A percentile compares a stretch with the other conserved stretches of the same genome.
Evolutionary conservation across 2,888 invertebrate genomes (phyloP).

Genomic region (Eupelmus urozonus): DNA sequence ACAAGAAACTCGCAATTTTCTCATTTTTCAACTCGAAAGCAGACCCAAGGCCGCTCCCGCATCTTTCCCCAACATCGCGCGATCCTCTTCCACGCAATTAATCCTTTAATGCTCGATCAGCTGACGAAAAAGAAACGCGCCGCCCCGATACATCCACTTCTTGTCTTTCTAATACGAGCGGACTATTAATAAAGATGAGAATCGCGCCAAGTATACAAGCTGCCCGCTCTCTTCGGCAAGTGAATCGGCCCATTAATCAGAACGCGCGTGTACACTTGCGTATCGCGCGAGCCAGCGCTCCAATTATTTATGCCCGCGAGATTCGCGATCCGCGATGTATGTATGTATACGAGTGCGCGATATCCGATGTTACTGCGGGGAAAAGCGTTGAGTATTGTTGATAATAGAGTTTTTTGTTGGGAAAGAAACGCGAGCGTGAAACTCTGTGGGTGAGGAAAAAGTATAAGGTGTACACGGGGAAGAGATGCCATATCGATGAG

Average conservation of each 20-base stretch:
- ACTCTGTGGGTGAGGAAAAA: too few species aligned
- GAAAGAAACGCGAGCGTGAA: too few species aligned
- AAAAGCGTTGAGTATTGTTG: too few species aligned
- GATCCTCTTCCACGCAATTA: neutral
- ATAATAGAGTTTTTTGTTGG: too few species aligned
- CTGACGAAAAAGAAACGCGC: neutral
- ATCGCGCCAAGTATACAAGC: constrained; percentile 18
- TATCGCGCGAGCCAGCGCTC: constrained; percentile 8
- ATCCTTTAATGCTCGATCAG: neutral
- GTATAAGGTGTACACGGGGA: too few species aligned
- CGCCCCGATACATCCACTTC: neutral
- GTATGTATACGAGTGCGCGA: neutral
- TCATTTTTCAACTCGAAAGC: too few species aligned
- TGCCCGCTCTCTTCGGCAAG: constrained; percentile 8
- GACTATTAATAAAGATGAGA: constrained; percentile 34
- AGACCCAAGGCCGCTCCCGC: neutral
- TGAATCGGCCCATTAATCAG: constrained; percentile 29
- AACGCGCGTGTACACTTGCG: neutral
- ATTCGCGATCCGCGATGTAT: neutral
- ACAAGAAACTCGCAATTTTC: too few species aligned
- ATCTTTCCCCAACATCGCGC: neutral
- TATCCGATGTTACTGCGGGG: too few species aligned
- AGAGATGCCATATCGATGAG: too few species aligned
- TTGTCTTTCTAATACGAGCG: constrained; percentile 38
- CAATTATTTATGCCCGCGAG: constrained; percentile 24